These are phyloP conservation scores for Cantharis rufa DNA, from an alignment of 2,888 invertebrate species.

Conservation along the genomic window DNA sequence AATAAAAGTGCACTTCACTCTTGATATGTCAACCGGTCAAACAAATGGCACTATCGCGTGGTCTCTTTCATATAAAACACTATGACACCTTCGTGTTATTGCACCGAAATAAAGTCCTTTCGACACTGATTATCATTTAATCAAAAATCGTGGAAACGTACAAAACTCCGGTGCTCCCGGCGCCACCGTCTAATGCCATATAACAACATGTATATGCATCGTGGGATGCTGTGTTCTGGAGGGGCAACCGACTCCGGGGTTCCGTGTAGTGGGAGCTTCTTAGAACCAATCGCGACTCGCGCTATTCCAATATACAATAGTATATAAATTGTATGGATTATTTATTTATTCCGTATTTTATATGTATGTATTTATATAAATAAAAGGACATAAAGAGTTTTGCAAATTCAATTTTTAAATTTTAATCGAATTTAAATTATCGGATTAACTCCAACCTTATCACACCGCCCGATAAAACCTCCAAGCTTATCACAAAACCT, in stretches of 20 bases:
- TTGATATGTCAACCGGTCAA: slow-evolving; percentile 24
- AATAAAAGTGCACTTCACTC: slow-evolving; percentile 28
- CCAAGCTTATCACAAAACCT: neutral
- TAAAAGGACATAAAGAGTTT: slow-evolving; percentile 44
- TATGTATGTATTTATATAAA: slow-evolving; percentile 56
- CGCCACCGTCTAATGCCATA: slow-evolving; percentile 53
- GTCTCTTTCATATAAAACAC: slow-evolving; percentile 12
- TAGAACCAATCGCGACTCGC: slow-evolving; percentile 37
- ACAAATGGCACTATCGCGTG: slow-evolving; percentile 22
- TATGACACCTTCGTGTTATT: slow-evolving; percentile 5
- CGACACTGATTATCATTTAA: slow-evolving; percentile 26
- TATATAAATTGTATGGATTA: slow-evolving; percentile 59
- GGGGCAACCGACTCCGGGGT: slow-evolving; percentile 46
- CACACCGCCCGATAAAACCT: neutral
- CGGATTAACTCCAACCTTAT: neutral
- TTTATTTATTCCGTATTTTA: slow-evolving; percentile 58
- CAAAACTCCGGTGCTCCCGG: slow-evolving; percentile 43
- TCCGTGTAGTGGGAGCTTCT: slow-evolving; percentile 35
- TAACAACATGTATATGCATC: slow-evolving; percentile 54
- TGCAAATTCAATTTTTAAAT: slow-evolving; percentile 12
- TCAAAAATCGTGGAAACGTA: slow-evolving; percentile 24
- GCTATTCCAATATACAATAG: slow-evolving; percentile 55
- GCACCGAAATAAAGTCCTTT: slow-evolving; percentile 7
- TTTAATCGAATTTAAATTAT: neutral
- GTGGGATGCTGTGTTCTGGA: slow-evolving; percentile 50